Evolutionary conservation across 2,797 vertebrate genomes (phyloP).

Genomic region (Steatocranus sp.): DNA sequence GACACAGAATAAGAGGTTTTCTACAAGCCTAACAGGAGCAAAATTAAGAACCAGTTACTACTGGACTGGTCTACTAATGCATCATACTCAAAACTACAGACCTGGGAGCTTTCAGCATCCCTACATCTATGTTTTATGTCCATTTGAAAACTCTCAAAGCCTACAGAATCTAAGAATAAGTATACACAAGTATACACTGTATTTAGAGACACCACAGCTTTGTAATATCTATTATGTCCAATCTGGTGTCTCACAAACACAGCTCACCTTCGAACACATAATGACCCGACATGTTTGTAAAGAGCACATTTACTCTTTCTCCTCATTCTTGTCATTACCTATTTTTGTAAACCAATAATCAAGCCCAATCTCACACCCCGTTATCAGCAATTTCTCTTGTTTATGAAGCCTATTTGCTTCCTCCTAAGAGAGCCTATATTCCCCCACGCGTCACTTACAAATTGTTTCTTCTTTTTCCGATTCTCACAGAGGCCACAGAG

Average conservation of each 20-base stretch:
- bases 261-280: not conserved
- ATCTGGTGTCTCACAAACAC: not conserved
- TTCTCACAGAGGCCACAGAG: constrained; percentile 32
- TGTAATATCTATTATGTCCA: not conserved
- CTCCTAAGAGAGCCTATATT: not conserved
- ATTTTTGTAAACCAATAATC: constrained; percentile 24
- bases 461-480: not conserved
- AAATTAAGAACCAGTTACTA: constrained; percentile 58
- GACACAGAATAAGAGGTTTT: constrained; percentile 47
- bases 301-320: not conserved
- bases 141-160: not conserved
- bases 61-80: not conserved
- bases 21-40: constrained; percentile 35
- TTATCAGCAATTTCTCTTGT: constrained; percentile 12
- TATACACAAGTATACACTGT: not conserved
- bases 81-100: not conserved
- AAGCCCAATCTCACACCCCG: constrained; percentile 10
- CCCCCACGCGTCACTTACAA: not conserved
- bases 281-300: not conserved
- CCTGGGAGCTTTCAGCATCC: not conserved
- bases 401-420: not conserved
- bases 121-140: not conserved
- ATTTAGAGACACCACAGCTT: not conserved
- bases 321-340: not conserved
- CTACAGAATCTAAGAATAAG: not conserved